Conservation (phyloP, 1,140 invertebrate species). For the Plutomurus gul region DNA sequence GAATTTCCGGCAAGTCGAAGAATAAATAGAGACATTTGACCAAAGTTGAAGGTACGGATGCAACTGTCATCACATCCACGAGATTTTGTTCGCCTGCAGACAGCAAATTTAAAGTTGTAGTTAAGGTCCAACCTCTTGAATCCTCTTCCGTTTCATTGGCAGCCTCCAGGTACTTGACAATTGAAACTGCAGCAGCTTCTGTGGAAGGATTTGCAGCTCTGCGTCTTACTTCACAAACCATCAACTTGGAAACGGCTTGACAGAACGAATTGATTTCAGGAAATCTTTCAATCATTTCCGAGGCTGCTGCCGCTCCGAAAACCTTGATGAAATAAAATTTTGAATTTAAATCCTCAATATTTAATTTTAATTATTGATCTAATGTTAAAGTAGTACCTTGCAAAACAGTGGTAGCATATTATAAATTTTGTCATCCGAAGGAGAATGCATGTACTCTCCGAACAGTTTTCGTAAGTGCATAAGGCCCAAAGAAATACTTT, state of each 20-base stretch:
- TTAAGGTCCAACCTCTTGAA: constrained; percentile 94
- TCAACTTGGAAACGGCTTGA: constrained; percentile 90
- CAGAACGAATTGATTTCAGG: constrained; percentile 90
- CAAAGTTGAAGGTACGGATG: constrained; percentile 92
- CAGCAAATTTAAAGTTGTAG: constrained; percentile 87
- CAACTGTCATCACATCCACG: constrained; percentile 90
- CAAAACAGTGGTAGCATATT: constrained; percentile 98
- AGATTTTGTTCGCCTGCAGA: constrained; percentile 79
- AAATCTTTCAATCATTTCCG: constrained; percentile 94
- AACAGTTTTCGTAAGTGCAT: constrained; percentile 96
- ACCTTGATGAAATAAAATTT: constrained; percentile 65
- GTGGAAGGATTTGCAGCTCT: constrained; percentile 94
- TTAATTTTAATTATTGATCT: not conserved
- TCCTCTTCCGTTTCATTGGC: constrained; percentile 73
- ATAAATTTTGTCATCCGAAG: constrained; percentile 90
- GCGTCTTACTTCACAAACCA: constrained; percentile 91
- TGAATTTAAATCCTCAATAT: constrained; percentile 10
- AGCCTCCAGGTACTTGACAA: constrained; percentile 94
- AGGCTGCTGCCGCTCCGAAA: constrained; percentile 84
- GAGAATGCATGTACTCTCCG: constrained; percentile 87
- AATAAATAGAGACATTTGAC: constrained; percentile 99
- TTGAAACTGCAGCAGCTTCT: constrained; percentile 91
- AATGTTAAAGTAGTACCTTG: constrained; percentile 76
- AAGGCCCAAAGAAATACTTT: constrained; percentile 80
- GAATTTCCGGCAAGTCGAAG: constrained; percentile 91